Conservation (phyloP, 2,888 invertebrate species). For the Eurytoma californica region DNA sequence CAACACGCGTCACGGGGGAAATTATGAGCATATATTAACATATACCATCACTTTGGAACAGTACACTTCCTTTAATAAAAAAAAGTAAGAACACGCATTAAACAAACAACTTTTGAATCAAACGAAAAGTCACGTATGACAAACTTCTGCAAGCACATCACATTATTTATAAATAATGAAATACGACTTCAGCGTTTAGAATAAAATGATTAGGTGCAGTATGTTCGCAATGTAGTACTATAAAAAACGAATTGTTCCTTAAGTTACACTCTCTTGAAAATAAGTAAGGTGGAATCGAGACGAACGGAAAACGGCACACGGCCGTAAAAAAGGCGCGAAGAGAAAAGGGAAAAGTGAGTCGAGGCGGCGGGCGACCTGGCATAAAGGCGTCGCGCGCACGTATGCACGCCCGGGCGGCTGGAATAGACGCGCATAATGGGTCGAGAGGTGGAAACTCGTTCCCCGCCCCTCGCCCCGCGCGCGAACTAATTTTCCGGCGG, state of each 20-base stretch:
- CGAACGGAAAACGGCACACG: too few species aligned
- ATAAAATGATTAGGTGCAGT: too few species aligned
- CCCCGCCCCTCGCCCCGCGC: background rate
- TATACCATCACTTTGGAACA: background rate
- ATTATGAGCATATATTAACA: slow-evolving; percentile 16
- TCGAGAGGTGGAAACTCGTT: slow-evolving; percentile 4
- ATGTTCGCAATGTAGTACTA: too few species aligned
- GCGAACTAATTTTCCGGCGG: slow-evolving; percentile 23
- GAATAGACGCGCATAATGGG: background rate
- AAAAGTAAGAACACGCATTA: background rate
- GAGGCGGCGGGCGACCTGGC: too few species aligned
- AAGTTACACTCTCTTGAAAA: too few species aligned
- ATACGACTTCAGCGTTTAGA: too few species aligned
- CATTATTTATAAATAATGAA: background rate
- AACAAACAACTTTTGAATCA: background rate
- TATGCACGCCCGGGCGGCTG: background rate
- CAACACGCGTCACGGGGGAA: background rate
- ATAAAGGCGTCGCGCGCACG: background rate
- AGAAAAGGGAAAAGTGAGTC: too few species aligned
- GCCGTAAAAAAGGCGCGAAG: too few species aligned
- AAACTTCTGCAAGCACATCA: too few species aligned
- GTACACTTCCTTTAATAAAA: background rate
- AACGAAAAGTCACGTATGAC: too few species aligned
- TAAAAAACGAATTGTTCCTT: too few species aligned
- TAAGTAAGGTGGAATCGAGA: too few species aligned